phyloP scores from a whole-genome alignment of 2,113 vertebrate genomes.

The Hypanus sabinus region DNA sequence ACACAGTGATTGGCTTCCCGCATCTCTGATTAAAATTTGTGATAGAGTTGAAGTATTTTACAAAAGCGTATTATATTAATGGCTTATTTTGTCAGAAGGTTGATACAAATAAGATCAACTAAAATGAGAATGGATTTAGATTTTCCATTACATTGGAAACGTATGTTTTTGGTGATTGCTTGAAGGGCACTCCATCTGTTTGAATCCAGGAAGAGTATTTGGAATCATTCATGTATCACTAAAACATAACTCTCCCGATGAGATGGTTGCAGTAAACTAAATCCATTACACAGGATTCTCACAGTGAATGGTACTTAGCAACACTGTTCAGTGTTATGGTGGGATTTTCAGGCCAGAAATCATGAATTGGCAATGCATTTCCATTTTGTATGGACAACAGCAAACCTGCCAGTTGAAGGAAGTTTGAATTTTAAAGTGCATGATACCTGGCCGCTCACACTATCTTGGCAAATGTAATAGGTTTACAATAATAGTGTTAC shows the following conservation, averaged over 20 bases:
- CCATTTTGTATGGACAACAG: not conserved
- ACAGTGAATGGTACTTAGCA: not conserved
- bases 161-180: slow-evolving; percentile 2
- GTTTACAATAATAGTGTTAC: not conserved
- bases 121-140: not conserved
- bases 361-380: not conserved
- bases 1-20: too few relatives aligned
- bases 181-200: not conserved
- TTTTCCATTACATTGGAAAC: not conserved
- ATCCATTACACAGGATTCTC: not conserved
- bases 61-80: not conserved
- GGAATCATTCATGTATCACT: not conserved
- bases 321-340: not conserved
- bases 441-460: too few relatives aligned
- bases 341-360: not conserved
- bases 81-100: slow-evolving; percentile 1
- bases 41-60: not conserved
- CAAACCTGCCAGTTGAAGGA: not conserved
- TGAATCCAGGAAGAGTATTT: not conserved
- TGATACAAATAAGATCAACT: not conserved
- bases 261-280: not conserved
- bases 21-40: not conserved
- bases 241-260: not conserved
- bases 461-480: not conserved
- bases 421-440: not conserved